phyloP scores from a whole-genome alignment of 2,888 invertebrate genomes.

The Leucophenga maculata region DNA sequence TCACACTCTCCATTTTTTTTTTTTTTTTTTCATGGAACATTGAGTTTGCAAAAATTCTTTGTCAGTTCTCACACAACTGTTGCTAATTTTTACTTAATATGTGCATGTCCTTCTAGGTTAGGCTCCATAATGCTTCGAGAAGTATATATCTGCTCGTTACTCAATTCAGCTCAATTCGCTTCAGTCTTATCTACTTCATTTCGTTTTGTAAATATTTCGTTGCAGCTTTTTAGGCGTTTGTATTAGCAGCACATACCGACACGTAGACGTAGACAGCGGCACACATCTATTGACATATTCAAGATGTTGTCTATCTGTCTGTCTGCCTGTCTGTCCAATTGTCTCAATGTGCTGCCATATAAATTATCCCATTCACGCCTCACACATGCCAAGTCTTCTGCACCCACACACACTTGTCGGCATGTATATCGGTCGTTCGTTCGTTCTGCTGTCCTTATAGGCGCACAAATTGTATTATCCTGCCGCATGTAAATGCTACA shows the following conservation, averaged over 20 bases:
- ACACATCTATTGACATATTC: constrained; percentile 23
- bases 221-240: constrained; percentile 27
- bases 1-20: no score
- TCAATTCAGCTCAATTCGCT: not conserved
- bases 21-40: constrained; percentile 59
- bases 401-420: constrained; percentile 39
- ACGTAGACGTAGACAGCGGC: constrained; percentile 26
- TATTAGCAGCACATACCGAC: constrained; percentile 23
- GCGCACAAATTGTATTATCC: constrained; percentile 54
- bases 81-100: constrained; percentile 61
- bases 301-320: not conserved
- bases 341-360: constrained; percentile 42
- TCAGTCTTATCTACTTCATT: constrained; percentile 47
- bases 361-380: constrained; percentile 67
- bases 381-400: constrained; percentile 14
- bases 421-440: constrained; percentile 13
- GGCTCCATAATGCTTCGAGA: not conserved
- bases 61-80: constrained; percentile 54
- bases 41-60: constrained; percentile 60
- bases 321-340: not conserved
- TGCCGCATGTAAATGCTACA: constrained; percentile 60
- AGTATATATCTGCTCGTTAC: not conserved
- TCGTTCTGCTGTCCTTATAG: constrained; percentile 14
- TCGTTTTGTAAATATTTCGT: constrained; percentile 43
- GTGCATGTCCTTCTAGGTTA: constrained; percentile 24